Base-by-base conservation (phyloP, 2,113 vertebrate genomes). In the Elanus axillaris region DNA sequence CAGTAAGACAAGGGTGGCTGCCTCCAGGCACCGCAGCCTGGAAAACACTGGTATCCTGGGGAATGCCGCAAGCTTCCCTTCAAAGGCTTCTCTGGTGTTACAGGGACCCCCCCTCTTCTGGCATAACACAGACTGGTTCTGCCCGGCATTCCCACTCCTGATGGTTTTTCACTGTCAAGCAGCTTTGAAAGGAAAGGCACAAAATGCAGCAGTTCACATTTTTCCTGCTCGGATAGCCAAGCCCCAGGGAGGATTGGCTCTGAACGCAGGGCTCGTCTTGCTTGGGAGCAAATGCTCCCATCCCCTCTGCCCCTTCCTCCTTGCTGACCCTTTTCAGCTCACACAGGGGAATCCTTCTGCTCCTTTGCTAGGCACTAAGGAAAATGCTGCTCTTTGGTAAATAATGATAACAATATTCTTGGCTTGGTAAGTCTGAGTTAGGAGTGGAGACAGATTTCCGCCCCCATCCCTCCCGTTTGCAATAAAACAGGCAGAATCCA, bases 401-500 rank as follows among this genome's bases (percentile, higher is more conserved):
- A 82, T 47, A 91, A 52, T 19, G 34, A 84, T 69, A 89, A 78
- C 68, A 84, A 27, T 91, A 85, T 88, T 95, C 63, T 93, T 91
- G 64, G 59, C 69, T 72, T 95, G 45, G 79, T 79, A 95, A 96
- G 48, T 31, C 69, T 55, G 42, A 79, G 50, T 52, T 74, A 78
- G 73, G 74, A 94, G 42, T 7, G 21, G 86, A 88, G 75, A 86
- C 19, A 73, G 79, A 83, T 77, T 96, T 85, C 79, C 60, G 72
- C 48, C 34, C 48, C 48, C 74, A 64, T 71, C 82, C 42, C 64
- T 94, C 40, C 55, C n/a, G 2, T 90, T 56, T 81, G 45, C 73
- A 89, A 91, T 90, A 84, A 93, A 96, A 75, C 67, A 95, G 79
- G 75, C 91, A 92, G 92, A 95, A 95, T 95, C 75, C 80, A 95